Evolutionary conservation across 2,888 invertebrate species (phyloP), one percentile per base, ranked within the genome.

Genomic region (Dorcus parallelipipedus): DNA sequence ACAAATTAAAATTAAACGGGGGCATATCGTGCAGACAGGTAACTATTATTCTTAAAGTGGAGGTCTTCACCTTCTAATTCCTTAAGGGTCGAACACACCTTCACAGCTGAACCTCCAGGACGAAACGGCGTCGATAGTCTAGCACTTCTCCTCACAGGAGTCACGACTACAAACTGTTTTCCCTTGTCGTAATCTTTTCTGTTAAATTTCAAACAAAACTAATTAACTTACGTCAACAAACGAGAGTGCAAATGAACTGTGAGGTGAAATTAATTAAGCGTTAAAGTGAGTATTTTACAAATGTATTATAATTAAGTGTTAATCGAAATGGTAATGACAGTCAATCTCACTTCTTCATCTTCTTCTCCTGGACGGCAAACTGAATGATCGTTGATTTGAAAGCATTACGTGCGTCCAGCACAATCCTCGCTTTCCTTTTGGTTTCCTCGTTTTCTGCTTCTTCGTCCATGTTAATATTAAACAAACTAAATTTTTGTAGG

Each of bases 331-430:
- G 14, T 14, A 9, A 8, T 17, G 38, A 20, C 10, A 56, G 38
- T 52, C 40, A 42, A 26, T 42, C 17, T 67, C 63, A 68, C 69
- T 66, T 70, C 63, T 67, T 72, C 38, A 65, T 50, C 55, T 66
- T 67, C 49, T 69, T 70, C 61, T 76, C 72, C 58, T 83, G 81
- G 7, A 85, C 81, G 0, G 84, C 84, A 68, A 84, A 84, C 40
- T 83, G 72, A 17, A 85, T 84, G 3, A 84, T 80, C 1, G 82
- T 81, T 33, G 84, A 84, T 64, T 84, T 84, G 67, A 85, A 84
- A 0, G 83, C 80, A 61, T 83, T 84, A 63, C 82, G 80, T 0
- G 83, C 81, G 53, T 84, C 83, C 9, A 81, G 71, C 52, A 83
- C 58, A 26, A 71, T 67, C 65, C 63, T 69, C 3, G 55, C 63